Evolutionary conservation across 2,888 invertebrate genomes (phyloP).

Genomic region (Nineta flava): DNA sequence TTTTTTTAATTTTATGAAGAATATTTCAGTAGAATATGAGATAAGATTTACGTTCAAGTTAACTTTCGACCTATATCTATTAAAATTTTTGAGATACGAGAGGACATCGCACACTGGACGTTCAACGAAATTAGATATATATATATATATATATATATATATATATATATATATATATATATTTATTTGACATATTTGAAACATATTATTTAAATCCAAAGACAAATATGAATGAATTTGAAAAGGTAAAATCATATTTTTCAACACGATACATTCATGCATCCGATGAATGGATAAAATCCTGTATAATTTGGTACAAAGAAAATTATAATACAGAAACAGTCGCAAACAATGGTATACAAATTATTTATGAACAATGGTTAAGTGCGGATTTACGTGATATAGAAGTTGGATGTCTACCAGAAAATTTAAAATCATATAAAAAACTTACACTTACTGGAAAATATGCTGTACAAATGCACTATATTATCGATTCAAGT

Average conservation of each 20-base stretch:
- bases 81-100: no score
- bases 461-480: constrained; percentile 44
- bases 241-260: background rate
- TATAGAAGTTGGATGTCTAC: constrained; percentile 43
- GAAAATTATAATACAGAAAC: background rate
- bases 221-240: background rate
- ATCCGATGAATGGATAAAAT: background rate
- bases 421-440: constrained; percentile 32
- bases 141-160: no score
- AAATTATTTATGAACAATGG: constrained; percentile 49
- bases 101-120: no score
- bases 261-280: background rate
- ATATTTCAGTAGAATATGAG: no score
- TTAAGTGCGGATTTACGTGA: constrained; percentile 44
- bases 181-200: no score
- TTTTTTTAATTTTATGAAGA: no score
- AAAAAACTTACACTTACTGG: constrained; percentile 33
- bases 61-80: no score
- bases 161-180: no score
- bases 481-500: constrained; percentile 43
- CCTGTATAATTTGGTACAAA: background rate
- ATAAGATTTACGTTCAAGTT: no score
- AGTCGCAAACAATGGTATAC: background rate
- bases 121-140: no score
- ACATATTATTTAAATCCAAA: no score